A percentile compares a stretch with the other conserved stretches of the same genome.
These are phyloP conservation scores for Thereva unica DNA, from an alignment of 2,888 invertebrate species.

Conservation along the genomic window DNA sequence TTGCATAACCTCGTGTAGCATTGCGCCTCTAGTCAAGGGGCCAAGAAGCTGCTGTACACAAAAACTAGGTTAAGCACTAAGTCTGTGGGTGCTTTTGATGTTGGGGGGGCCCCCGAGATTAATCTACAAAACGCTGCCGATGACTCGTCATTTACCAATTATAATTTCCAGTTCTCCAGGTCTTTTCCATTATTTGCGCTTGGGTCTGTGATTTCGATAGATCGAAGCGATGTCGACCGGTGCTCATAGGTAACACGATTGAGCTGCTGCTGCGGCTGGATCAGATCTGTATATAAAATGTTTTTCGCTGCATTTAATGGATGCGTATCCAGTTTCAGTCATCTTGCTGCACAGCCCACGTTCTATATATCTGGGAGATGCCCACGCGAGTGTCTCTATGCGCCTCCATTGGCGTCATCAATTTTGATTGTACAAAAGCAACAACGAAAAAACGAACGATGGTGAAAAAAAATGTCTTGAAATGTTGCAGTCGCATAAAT, in stretches of 20 bases:
- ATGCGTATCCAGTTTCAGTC: constrained; percentile 20
- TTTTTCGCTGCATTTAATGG: constrained; percentile 4
- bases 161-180: constrained; percentile 2
- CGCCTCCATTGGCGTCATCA: constrained; percentile 27
- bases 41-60: neutral
- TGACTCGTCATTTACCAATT: constrained; percentile 25
- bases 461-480: neutral
- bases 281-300: neutral
- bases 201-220: no score
- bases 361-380: neutral
- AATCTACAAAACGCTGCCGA: constrained; percentile 13
- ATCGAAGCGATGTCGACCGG: no score
- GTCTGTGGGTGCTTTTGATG: constrained; percentile 26
- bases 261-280: no score
- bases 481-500: constrained; percentile 5
- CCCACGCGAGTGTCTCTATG: constrained; percentile 21
- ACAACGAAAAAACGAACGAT: no score
- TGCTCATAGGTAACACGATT: no score
- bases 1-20: no score
- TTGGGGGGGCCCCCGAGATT: neutral
- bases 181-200: no score
- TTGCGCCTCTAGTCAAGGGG: no score
- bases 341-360: constrained; percentile 16
- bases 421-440: neutral
- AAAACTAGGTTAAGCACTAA: constrained; percentile 15